Percentiles rank a stretch among this genome's conserved stretches.
Conservation (phyloP, 2,888 invertebrate species). For the Acleris laterana region DNA sequence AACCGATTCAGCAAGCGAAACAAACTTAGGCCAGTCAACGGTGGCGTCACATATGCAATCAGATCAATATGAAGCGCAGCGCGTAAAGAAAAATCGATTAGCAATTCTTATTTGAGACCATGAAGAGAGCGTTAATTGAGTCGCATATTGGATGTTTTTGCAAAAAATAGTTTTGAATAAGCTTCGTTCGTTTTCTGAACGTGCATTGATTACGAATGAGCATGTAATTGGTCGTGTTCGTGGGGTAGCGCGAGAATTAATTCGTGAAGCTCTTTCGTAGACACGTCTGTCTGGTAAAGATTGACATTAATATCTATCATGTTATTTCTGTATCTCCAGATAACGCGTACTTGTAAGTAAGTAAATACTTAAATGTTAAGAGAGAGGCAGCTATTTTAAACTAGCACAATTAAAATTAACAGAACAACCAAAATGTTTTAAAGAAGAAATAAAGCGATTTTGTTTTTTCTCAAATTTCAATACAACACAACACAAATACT, state of each 20-base stretch:
- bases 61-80: constrained; percentile 60
- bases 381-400: too few relatives aligned
- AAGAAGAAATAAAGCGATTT: too few relatives aligned
- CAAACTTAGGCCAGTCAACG: constrained; percentile 43
- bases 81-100: constrained; percentile 64
- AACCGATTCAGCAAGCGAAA: constrained; percentile 34
- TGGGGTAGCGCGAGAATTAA: constrained; percentile 22
- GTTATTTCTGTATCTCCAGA: not conserved
- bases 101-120: constrained; percentile 66
- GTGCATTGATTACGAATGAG: constrained; percentile 32
- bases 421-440: too few relatives aligned
- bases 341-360: not conserved
- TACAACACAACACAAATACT: too few relatives aligned
- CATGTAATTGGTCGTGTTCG: constrained; percentile 20
- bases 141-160: constrained; percentile 54
- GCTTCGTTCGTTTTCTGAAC: constrained; percentile 31
- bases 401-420: too few relatives aligned
- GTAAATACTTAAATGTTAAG: not conserved
- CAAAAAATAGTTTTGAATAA: constrained; percentile 29
- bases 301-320: not conserved
- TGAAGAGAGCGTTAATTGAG: constrained; percentile 72
- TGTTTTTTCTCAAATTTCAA: too few relatives aligned
- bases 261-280: constrained; percentile 1
- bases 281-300: not conserved
- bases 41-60: constrained; percentile 65